These are phyloP conservation scores for Meliscaeva auricollis DNA, from an alignment of 2,888 invertebrate species.

Conservation along the genomic window DNA sequence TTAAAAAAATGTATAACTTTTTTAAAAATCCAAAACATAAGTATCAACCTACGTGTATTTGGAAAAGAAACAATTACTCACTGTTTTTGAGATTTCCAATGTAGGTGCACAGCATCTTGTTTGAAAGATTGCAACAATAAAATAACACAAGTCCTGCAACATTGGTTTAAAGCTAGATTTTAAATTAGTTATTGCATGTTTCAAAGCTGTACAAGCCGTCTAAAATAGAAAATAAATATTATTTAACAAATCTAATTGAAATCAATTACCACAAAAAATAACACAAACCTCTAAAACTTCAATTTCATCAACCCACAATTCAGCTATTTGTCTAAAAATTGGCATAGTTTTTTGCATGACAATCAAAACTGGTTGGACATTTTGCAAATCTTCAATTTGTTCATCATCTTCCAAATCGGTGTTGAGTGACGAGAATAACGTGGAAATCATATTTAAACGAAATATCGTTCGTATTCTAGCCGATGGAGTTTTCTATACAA, in stretches of 20 bases:
- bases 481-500: conserved; percentile 84
- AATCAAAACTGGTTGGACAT: conserved; percentile 86
- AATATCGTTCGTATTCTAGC: conserved; percentile 86
- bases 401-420: conserved; percentile 84
- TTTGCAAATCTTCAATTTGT: conserved; percentile 80
- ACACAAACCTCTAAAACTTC: conserved; percentile 87
- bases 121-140: conserved; percentile 89
- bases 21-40: too few relatives aligned
- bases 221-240: conserved; percentile 82
- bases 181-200: conserved; percentile 89
- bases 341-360: conserved; percentile 87
- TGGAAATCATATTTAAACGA: conserved; percentile 88
- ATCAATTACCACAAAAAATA: neutral
- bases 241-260: neutral
- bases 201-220: conserved; percentile 90
- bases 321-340: conserved; percentile 86
- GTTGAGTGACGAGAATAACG: conserved; percentile 87
- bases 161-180: conserved; percentile 89
- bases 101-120: conserved; percentile 89
- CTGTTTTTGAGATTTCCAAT: conserved; percentile 90
- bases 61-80: conserved; percentile 83
- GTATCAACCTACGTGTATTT: too few relatives aligned
- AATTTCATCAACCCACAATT: conserved; percentile 87
- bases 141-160: conserved; percentile 88
- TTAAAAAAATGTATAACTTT: too few relatives aligned